Base-by-base conservation (phyloP, 2,888 invertebrate genomes). In the Liodrosophila aerea region DNA sequence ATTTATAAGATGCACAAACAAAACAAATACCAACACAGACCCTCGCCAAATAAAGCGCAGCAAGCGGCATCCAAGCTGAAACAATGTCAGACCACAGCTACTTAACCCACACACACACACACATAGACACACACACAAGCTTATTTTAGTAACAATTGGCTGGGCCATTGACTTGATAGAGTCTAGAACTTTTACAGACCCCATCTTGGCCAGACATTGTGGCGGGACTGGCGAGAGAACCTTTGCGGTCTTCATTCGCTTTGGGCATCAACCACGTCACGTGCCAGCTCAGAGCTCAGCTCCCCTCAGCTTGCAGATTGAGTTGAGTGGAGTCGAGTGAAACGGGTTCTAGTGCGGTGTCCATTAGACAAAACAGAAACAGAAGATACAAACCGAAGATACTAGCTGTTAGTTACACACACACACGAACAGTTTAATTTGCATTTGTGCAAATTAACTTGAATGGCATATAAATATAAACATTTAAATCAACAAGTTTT, bases 31-130 rank as follows among this genome's bases (percentile, higher is more conserved):
- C 54, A 49, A 68, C 72, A 60, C 72, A 59, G 63, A 62, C 43
- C 40, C 15, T 39, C 39, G 45, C 40, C 41, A 54, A 65, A 53
- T 68, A 69, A 82, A 78, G 59, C 69, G 72, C 78, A 82, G 50
- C 66, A 60, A 73, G 61, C 73, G 58, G 73, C 62, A 73, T 57
- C 65, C 33, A 44, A 67, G 27, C 44, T 18, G 47, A 78, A 67
- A 78, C 77, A 77, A 83, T 77, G 83, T 83, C 77, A 83, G 63
- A 61, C 54, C 62, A 76, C 62, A 76, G 70, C 69, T 78, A 69
- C 68, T 63, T 69, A 53, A 47, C 12, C 15, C 15, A 46, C 11
- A 46, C 9, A 45, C 12, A 39, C 4, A 30, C n/a, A 53, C 12
- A 30, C 7, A 34, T 27, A 34, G 13, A 36, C 5, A 16, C 7